Evolutionary conservation across 2,113 vertebrate genomes (phyloP), one percentile per base, ranked within the genome.

Genomic region (Xiphophorus maculatus): DNA sequence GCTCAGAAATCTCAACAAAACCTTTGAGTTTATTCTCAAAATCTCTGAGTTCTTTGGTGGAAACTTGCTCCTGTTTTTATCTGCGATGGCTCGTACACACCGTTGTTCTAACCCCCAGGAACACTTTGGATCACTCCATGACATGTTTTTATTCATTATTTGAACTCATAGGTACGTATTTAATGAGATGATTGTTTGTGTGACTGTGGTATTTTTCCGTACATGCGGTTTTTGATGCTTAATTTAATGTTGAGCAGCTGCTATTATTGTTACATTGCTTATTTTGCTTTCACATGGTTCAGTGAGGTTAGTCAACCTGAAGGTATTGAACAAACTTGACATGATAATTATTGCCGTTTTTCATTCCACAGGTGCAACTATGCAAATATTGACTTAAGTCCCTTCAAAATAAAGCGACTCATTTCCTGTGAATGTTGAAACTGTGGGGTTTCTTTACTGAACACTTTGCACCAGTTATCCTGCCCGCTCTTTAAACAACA

Each of bases 401-500:
- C 25, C 66, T 77, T 79, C 70, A 66, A 73, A 80, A 40, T 40
- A 48, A 77, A 71, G 9, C 32, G 30, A 0, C 32, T 12, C 5
- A 25, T 71, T 73, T 73, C 66, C 44, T 65, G 8, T 0, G 25
- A 61, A 29, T 48, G 37, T 8, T 22, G 62, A 68, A 67, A 71
- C 68, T 54, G 40, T 58, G 19, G 6, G 77, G 37, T 2, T 44
- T 61, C 71, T 82, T 27, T 19, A 32, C 62, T 1, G 8, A 22
- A 44, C 63, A 63, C 66, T 29, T 68, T 73, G 58, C 80, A 19
- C 3, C 63, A 17, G 33, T 73, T 76, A 65, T n/a, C 60, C 51
- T 40, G 67, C 73, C 25, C 25, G 22, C 25, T n/a, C 25, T 58
- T n/a, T 58, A 32, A 77, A 84, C 48, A 51, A 60, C 80, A 69